Evolutionary conservation across 2,888 invertebrate genomes (phyloP).

Genomic region (Pseudococcus jackbeardsleyi): DNA sequence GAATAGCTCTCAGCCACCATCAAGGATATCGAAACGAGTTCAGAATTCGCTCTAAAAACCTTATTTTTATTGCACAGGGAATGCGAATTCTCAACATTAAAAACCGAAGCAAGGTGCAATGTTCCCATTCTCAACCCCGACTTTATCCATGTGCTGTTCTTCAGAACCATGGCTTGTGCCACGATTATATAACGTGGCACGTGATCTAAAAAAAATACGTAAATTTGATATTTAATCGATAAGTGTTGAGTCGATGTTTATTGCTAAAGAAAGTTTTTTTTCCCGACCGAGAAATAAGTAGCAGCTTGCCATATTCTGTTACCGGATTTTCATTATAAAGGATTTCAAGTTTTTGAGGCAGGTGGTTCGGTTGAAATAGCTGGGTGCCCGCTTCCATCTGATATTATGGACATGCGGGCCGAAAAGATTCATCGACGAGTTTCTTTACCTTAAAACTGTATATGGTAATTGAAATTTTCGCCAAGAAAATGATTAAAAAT

Average conservation of each 20-base stretch:
- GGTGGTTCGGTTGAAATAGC: conserved; percentile 4
- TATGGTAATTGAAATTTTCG: conserved; percentile 1
- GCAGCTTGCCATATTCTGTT: conserved; percentile 30
- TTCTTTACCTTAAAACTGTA: conserved; percentile 19
- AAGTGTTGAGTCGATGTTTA: conserved; percentile 23
- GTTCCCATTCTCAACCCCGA: background rate
- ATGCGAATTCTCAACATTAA: too few relatives aligned
- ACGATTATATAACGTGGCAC: background rate
- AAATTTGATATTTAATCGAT: conserved; percentile 44
- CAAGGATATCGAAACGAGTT: too few relatives aligned
- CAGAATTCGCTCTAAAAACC: too few relatives aligned
- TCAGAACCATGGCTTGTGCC: background rate
- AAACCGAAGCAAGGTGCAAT: too few relatives aligned
- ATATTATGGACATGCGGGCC: conserved; percentile 28
- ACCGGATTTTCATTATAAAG: conserved; percentile 32
- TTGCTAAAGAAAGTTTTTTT: conserved; percentile 32
- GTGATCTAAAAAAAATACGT: background rate
- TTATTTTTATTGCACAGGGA: too few relatives aligned
- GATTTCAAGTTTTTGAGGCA: conserved; percentile 15
- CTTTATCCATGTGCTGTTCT: background rate
- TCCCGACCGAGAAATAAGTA: background rate
- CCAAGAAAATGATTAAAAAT: conserved; percentile 32
- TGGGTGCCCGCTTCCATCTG: conserved; percentile 31
- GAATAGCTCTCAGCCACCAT: too few relatives aligned
- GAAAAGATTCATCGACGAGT: conserved; percentile 36